Evolutionary conservation across 2,113 vertebrate species (phyloP), one percentile per base, ranked within the genome.

Genomic region (Nibea coibor): DNA sequence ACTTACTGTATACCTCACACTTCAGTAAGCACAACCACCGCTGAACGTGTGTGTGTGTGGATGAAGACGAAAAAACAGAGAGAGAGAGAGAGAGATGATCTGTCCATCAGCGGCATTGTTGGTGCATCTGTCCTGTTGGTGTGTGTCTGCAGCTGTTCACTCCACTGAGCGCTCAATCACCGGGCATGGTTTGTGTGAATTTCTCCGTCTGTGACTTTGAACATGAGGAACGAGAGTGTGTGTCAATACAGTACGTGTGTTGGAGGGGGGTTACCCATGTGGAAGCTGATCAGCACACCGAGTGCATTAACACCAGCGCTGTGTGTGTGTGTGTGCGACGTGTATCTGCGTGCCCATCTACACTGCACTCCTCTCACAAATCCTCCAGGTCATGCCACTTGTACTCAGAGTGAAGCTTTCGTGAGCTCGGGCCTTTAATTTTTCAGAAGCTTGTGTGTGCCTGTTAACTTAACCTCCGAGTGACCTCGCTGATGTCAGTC

Each of bases 391-490:
- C 84, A 85, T 85, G 83, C 72, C 87, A 79, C 80, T 90, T 77
- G 77, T 39, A 59, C 88, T 84, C 22, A 0, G 82, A 92, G 91
- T 75, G 88, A 84, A 82, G 84, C 91, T 81, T 92, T 79, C 84
- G 86, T 92, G 93, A 89, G 90, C 87, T 78, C 61, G 45, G 22
- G 88, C 87, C 90, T 94, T 94, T 83, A 94, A 94, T 94, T 94
- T 95, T 94, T 94, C 86, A 95, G 86, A 63, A 82, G 94, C 92
- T 89, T 20, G 58, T 17, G 58, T 84, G 80, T 80, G 88, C 89
- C 68, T 76, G 90, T 94, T 94, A 91, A 88, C 89, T 88, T 94
- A 94, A 94, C 93, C 94, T 94, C 86, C 1, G 51, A 14, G 51
- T 93, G 94, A 94, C 93, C 94, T 91, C 84, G 35, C 53, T 83